These are phyloP conservation scores for Silurus glanis DNA, from an alignment of 2,113 vertebrate species.

Conservation along the genomic window DNA sequence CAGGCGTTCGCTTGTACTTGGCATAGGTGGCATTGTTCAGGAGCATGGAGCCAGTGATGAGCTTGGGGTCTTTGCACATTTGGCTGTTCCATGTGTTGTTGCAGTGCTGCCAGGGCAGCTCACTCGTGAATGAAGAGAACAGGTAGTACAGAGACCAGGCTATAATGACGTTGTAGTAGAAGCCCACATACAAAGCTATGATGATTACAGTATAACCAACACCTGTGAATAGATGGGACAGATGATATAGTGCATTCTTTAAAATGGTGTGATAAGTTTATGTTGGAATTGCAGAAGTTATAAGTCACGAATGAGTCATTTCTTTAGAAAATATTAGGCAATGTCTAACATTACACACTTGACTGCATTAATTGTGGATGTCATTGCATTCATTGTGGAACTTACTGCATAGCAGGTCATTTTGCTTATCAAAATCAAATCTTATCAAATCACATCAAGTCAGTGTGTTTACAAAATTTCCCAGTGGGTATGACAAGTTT, in stretches of 20 bases:
- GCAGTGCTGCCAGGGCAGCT: constrained; percentile 90
- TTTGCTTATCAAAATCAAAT: neutral
- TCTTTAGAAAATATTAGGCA: neutral
- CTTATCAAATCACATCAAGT: neutral
- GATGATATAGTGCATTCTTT: neutral
- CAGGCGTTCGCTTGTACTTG: constrained; percentile 92
- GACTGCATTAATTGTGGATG: neutral
- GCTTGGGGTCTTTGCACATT: constrained; percentile 85
- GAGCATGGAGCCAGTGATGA: constrained; percentile 79
- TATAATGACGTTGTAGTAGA: constrained; percentile 99
- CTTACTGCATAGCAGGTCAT: neutral
- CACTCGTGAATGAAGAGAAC: constrained; percentile 87
- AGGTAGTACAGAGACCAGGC: constrained; percentile 98
- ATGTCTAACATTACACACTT: neutral
- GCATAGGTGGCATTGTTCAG: constrained; percentile 85
- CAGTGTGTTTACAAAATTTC: neutral
- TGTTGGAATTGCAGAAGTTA: neutral
- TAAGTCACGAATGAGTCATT: neutral
- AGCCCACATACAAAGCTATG: constrained; percentile 96
- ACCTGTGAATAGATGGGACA: constrained; percentile 69
- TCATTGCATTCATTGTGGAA: neutral
- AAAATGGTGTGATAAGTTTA: neutral
- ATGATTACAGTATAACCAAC: constrained; percentile 97
- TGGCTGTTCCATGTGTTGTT: constrained; percentile 88
- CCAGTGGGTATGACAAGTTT: neutral